Base-by-base conservation (phyloP, 2,888 invertebrate genomes). In the Nyleta sp. region DNA sequence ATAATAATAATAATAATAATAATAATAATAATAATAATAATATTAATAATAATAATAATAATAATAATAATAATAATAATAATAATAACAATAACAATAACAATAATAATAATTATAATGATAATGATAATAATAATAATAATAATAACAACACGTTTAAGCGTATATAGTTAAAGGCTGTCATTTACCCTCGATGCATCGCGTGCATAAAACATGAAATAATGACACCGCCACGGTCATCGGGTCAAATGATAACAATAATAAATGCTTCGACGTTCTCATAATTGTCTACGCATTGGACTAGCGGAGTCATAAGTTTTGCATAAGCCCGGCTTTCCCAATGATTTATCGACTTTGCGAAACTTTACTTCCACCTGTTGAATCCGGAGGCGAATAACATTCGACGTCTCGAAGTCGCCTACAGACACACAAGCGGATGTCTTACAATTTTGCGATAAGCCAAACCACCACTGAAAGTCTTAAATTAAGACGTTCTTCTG, bases 301-400 rank as follows among this genome's bases (percentile, higher is more conserved):
- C 65, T 62, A 67, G 48, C 52, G 20, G 53, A 73, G 70, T 70
- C 64, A 46, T 59, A 68, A 50, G 68, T 67, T 75, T 75, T 64
- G 50, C 64, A 75, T 78, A 75, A 78, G 42, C 59, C 44, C 53
- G 50, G 68, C 31, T 62, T 70, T 57, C 18, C 40, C 68, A 40
- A 68, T 80, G 78, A 80, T 78, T 82, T 80, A 79, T 83, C 77
- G 72, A 62, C 71, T 77, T 46, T 57, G 48, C 65, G 42, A 70
- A 80, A 82, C 80, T 78, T 82, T 78, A 77, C 77, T 75, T 81
- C 84, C 83, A 85, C 85, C 85, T 85, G 85, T 85, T 85, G 85
- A 84, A 80, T 81, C 76, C 64, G 42, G 55, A 52, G 31, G 57
- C 55, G 59, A 40, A 65, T 59, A 71, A 75, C 65, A 44, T 70